Evolutionary conservation across 2,797 vertebrate species (phyloP).

Genomic region (Hozukius guyotensis): DNA sequence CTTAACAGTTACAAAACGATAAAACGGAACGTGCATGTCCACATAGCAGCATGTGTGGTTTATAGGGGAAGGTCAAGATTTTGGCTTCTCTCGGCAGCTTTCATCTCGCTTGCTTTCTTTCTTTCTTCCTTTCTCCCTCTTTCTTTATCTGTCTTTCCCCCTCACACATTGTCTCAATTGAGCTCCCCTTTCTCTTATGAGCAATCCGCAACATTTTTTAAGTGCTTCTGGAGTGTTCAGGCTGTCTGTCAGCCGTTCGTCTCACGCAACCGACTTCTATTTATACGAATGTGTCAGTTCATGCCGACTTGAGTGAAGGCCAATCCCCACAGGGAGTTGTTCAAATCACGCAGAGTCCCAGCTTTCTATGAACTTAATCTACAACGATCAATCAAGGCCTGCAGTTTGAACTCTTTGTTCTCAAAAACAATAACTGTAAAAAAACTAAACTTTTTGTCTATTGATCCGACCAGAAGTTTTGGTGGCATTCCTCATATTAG

Average conservation of each 20-base stretch:
- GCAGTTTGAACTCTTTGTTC: not conserved
- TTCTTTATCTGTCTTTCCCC: not conserved
- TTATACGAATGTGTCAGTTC: conserved; percentile 22
- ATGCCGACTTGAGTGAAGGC: not conserved
- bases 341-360: conserved; percentile 14
- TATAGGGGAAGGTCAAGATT: not conserved
- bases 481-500: not conserved
- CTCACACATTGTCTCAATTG: conserved; percentile 1
- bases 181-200: conserved; percentile 4
- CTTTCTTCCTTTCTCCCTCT: not conserved
- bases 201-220: conserved; percentile 22
- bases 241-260: conserved; percentile 28
- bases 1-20: not conserved
- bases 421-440: not conserved
- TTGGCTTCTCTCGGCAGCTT: not conserved
- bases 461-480: not conserved
- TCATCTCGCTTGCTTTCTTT: not conserved
- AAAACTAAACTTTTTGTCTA: not conserved
- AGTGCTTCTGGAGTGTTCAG: conserved; percentile 42
- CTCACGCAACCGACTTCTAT: conserved; percentile 32
- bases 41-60: not conserved
- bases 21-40: not conserved
- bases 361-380: not conserved
- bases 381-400: not conserved
- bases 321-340: not conserved